phyloP scores from a whole-genome alignment of 2,888 invertebrate genomes.

The Nephrotoma flavescens region DNA sequence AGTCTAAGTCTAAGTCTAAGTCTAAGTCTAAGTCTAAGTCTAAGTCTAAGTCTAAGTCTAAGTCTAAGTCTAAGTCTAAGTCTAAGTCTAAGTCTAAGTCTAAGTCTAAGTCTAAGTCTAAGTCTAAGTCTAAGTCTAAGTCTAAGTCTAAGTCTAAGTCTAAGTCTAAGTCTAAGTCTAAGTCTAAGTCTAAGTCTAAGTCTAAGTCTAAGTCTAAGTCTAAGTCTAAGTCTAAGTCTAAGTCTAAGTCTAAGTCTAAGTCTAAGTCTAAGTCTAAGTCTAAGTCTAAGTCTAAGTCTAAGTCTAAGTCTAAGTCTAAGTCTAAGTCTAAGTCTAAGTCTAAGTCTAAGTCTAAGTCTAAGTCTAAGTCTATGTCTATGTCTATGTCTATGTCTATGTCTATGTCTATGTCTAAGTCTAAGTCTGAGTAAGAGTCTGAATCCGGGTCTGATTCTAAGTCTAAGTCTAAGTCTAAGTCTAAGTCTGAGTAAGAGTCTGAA shows the following conservation, averaged over 20 bases:
- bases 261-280: no score
- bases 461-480: neutral
- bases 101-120: neutral
- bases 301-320: neutral
- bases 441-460: neutral
- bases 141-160: neutral
- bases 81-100: neutral
- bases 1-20: neutral
- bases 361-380: neutral
- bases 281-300: neutral
- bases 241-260: no score
- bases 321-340: neutral
- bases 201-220: no score
- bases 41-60: neutral
- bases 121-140: neutral
- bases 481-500: neutral
- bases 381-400: neutral
- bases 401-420: neutral
- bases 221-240: no score
- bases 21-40: neutral
- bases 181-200: neutral
- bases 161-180: neutral
- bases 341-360: neutral
- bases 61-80: neutral
- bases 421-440: neutral